A percentile compares a stretch with the other conserved stretches of the same genome.
phyloP scores from a whole-genome alignment of 2,888 invertebrate genomes.

The Pachymerium ferrugineum region DNA sequence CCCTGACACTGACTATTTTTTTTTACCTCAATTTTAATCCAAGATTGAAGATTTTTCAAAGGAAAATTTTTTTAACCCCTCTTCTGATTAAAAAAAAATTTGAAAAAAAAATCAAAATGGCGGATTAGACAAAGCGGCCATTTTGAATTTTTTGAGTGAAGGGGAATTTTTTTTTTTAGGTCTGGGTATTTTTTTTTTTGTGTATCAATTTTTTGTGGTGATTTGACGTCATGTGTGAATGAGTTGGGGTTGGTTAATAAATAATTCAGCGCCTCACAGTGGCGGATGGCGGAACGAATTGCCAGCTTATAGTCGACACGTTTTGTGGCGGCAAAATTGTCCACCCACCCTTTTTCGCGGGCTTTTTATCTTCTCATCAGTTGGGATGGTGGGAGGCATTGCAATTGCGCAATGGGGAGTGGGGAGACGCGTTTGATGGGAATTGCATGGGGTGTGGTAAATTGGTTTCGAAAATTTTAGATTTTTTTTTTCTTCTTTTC shows the following conservation, averaged over 20 bases:
- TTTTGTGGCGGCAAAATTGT: background rate
- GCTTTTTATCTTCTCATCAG: conserved; percentile 11
- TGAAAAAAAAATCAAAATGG: background rate
- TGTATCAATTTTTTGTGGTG: no score
- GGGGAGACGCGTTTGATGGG: background rate
- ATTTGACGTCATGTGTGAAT: background rate
- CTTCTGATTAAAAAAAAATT: no score
- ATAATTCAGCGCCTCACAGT: background rate
- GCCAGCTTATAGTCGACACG: background rate
- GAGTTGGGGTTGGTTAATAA: background rate
- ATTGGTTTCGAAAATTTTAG: background rate
- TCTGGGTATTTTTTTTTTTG: background rate
- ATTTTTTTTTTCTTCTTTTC: background rate
- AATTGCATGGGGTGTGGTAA: background rate
- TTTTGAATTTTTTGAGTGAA: background rate
- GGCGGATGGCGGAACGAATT: conserved; percentile 8
- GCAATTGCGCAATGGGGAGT: background rate
- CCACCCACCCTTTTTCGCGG: conserved; percentile 3
- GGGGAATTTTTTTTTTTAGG: background rate
- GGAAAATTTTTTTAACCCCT: no score
- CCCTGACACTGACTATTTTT: background rate
- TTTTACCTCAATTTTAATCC: no score
- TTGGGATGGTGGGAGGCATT: background rate
- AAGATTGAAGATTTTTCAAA: no score
- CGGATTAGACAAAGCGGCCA: background rate